Conservation (phyloP, 2,113 vertebrate genomes). For the Vicugna pacos region DNA sequence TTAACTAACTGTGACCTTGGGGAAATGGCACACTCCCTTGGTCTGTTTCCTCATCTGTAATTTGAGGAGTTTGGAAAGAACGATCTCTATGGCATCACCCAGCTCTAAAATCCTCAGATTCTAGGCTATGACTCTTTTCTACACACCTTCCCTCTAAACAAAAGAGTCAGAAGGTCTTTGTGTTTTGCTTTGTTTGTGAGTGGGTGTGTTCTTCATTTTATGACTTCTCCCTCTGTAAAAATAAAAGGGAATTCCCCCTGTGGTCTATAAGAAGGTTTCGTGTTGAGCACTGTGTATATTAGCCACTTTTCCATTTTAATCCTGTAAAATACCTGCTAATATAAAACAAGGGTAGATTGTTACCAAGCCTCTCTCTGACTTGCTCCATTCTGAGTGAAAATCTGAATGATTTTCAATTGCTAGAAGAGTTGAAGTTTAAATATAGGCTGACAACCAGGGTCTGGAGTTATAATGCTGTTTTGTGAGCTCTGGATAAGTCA, state of each 20-base stretch:
- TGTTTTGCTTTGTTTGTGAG: constrained; percentile 1
- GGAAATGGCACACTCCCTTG: constrained; percentile 52
- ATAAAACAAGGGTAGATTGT: constrained; percentile 45
- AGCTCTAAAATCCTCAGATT: neutral
- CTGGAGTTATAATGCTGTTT: neutral
- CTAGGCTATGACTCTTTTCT: neutral
- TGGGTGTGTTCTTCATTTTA: neutral
- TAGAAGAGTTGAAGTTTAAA: neutral
- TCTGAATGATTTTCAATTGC: neutral
- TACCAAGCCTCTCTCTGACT: neutral
- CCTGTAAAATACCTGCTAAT: constrained; percentile 52
- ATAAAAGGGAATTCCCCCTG: neutral
- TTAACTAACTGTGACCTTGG: constrained; percentile 74
- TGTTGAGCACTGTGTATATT: neutral
- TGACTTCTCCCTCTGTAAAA: constrained; percentile 7
- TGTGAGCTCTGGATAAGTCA: neutral
- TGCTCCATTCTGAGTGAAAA: neutral
- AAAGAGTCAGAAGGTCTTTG: neutral
- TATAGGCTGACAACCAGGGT: neutral
- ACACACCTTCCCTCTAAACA: neutral
- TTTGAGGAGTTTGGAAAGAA: constrained; percentile 46
- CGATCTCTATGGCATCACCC: neutral
- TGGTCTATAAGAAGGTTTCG: constrained; percentile 39
- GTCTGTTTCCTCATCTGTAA: constrained; percentile 62
- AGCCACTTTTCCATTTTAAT: constrained; percentile 64